These are phyloP conservation scores for Drosophila tani DNA, from an alignment of 1,140 invertebrate genomes.

Conservation along the genomic window DNA sequence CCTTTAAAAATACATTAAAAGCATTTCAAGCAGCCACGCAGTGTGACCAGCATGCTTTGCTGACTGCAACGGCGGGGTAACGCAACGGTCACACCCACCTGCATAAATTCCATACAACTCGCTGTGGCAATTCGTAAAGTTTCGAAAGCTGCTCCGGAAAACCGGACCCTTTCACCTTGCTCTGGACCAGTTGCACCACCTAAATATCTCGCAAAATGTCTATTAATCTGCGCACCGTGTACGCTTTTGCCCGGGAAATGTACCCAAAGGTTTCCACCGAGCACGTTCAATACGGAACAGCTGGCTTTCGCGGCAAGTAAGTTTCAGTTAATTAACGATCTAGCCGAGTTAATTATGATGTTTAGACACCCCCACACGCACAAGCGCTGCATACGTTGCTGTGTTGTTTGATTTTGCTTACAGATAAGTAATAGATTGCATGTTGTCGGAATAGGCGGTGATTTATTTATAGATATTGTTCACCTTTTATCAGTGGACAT, in stretches of 20 bases:
- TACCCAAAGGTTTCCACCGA: constrained; percentile 88
- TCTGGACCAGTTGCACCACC: constrained; percentile 23
- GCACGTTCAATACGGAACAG: constrained; percentile 89
- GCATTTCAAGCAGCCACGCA: background rate
- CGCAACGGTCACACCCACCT: constrained; percentile 24
- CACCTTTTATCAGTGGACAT: constrained; percentile 74
- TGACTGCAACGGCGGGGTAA: background rate
- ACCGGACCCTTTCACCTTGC: constrained; percentile 49
- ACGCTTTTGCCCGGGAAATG: constrained; percentile 91
- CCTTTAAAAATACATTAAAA: background rate
- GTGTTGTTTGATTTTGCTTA: constrained; percentile 24
- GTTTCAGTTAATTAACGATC: constrained; percentile 55
- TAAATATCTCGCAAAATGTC: constrained; percentile 61
- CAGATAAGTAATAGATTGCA: constrained; percentile 58
- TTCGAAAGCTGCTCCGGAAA: constrained; percentile 54
- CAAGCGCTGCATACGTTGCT: constrained; percentile 27
- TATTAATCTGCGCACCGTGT: constrained; percentile 85
- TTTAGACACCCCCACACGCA: constrained; percentile 25
- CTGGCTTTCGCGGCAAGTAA: constrained; percentile 90
- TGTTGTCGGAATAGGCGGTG: constrained; percentile 35
- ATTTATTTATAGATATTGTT: constrained; percentile 69
- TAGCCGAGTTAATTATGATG: constrained; percentile 20
- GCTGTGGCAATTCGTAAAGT: constrained; percentile 26
- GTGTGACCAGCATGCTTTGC: constrained; percentile 2
- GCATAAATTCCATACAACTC: constrained; percentile 14